Base-by-base conservation (phyloP, 1,140 invertebrate species). In the Argopecten irradians region DNA sequence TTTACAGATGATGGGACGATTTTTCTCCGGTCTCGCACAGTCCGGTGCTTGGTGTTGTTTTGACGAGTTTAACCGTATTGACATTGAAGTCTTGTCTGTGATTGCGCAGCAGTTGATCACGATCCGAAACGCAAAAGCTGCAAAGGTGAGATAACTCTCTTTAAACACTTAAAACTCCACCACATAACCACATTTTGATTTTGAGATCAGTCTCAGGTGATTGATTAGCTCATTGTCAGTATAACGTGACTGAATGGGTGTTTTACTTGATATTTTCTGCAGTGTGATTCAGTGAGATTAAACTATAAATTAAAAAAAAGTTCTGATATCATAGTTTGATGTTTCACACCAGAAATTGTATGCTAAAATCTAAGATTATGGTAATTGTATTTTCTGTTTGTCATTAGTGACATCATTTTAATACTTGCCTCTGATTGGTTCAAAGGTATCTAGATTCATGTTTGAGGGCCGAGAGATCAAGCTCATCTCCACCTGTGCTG, bases 41-140 rank as follows among this genome's bases (percentile, higher is more conserved):
- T 98, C 97, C 2, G 98, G 98, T 9, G 98, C 98, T 0, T 98
- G 98, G 98, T 98, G 97, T 93, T 98, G 98, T 92, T 98, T 98
- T 94, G 98, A 98, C 92, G 98, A 98, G 94, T 98, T 98, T 94
- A 98, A 98, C 95, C 96, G 98, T 9, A 98, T 98, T 83, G 97
- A 98, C 91, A 98, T 98, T 89, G 98, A 98, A 95, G 98, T 98
- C 14, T 95, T 98, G 41, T 98, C 98, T 11, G 98, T 98, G 32
- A 96, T 96, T 87, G 95, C 95, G 19, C 95, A 96, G 87, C 95
- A 96, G 90, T 90, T 96, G 32, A 95, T 96, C 82, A 96, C 95
- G 2, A 96, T 96, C 87, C 93, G 94, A 34, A 95, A 96, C 90
- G 13, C 96, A 96, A 87, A 97, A 96, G 95, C 95, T 96, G 19